Base-by-base conservation (phyloP, 2,888 invertebrate species). In the Himalopsyche tibetana region DNA sequence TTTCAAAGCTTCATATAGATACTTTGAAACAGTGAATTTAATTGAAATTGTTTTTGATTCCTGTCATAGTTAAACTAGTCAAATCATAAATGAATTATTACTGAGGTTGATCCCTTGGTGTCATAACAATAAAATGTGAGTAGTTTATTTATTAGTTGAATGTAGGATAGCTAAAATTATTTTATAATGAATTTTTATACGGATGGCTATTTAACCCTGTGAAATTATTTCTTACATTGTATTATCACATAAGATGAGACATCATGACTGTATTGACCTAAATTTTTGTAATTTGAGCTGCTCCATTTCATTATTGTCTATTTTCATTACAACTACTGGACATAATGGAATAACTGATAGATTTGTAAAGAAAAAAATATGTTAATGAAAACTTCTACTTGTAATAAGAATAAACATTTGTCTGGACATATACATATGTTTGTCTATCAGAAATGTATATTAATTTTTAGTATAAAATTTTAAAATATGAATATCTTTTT, bases 241-340 rank as follows among this genome's bases (percentile, higher is more conserved):
- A 63, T n/a, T 19, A 28, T 28, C 19, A 63, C 19, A 63, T 63
- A 74, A 36, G 51, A 51, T 74, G 74, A 36, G 36, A 5, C 36
- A 74, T 74, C 36, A 12, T 36, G 19, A 36, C 11, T 15, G 36
- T 74, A 38, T 74, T 74, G 74, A 36, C 74, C 36, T 36, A 74
- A 38, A 74, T 74, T 36, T 38, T 15, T 74, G 74, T 36, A 28
- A 74, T 36, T 74, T 74, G 36, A 38, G 15, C 12, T 36, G 74
- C 28, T 74, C 36, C 74, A 74, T 12, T 38, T 74, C 12, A 74
- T 28, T 74, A 74, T 74, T 74, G 28, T 74, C 38, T 12, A 74
- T 74, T 74, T 74, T 28, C 36, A 74, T 55, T 88, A 89, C 83
- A 15, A 51, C 12, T 15, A 51, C 51, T 51, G 51, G 28, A 15